Evolutionary conservation across 2,797 vertebrate species (phyloP).

Genomic region (Tinamus major): DNA sequence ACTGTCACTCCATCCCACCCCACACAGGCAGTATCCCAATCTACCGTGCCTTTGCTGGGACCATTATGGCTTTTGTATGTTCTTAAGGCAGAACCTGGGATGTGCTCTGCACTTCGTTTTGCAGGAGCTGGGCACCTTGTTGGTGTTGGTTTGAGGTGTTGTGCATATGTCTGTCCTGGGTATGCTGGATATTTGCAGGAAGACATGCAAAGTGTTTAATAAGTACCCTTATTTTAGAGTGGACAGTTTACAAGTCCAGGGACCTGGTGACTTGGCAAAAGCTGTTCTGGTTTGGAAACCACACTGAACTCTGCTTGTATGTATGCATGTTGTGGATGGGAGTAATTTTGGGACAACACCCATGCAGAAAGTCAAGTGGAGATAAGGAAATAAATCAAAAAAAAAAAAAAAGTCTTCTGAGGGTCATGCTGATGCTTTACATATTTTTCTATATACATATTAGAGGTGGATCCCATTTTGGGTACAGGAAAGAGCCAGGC

Average conservation of each 20-base stretch:
- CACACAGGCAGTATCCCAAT: not conserved
- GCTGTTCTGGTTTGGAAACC: not conserved
- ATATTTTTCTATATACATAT: not conserved
- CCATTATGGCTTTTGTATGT: not conserved
- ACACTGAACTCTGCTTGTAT: not conserved
- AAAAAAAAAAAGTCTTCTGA: constrained; percentile 19
- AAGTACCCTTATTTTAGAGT: not conserved
- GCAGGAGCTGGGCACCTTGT: not conserved
- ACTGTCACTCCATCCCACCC: not conserved
- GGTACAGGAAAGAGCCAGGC: not conserved
- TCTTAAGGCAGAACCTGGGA: not conserved
- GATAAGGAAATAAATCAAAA: not conserved
- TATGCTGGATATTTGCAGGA: not conserved
- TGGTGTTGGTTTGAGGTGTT: not conserved
- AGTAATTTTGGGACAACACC: constrained; percentile 13
- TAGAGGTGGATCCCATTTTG: not conserved
- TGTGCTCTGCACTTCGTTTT: not conserved
- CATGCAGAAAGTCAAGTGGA: constrained; percentile 39
- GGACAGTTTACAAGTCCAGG: not conserved
- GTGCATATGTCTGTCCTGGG: not conserved
- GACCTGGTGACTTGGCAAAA: not conserved
- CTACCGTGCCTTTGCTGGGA: not conserved
- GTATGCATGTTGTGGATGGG: not conserved
- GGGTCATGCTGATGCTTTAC: constrained; percentile 33
- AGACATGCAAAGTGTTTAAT: not conserved